A percentile compares a stretch with the other conserved stretches of the same genome.
Evolutionary conservation across 2,888 invertebrate genomes (phyloP).

Genomic region (Erpobdella octoculata): DNA sequence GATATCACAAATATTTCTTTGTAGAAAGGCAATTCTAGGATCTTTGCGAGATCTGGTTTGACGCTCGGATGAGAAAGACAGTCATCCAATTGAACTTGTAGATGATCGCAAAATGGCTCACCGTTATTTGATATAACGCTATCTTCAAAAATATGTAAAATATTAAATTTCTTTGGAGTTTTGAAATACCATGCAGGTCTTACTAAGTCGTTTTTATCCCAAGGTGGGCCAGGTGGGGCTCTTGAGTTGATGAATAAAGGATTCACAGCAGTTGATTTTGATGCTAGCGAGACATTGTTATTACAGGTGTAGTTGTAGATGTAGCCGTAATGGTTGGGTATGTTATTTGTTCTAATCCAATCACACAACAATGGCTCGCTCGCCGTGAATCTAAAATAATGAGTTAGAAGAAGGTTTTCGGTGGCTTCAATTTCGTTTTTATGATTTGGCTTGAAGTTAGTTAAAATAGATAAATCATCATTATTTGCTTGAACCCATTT

Average conservation of each 20-base stretch:
- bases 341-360: background rate
- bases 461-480: too few species aligned
- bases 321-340: background rate
- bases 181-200: background rate
- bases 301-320: conserved; percentile 8
- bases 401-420: too few species aligned
- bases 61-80: background rate
- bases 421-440: too few species aligned
- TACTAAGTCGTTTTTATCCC: background rate
- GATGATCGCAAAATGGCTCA: background rate
- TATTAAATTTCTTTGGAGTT: background rate
- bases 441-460: too few species aligned
- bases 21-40: conserved; percentile 23
- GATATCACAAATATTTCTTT: conserved; percentile 36
- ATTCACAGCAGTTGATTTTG: background rate
- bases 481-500: too few species aligned
- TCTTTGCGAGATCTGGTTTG: background rate
- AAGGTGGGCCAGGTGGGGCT: too few species aligned
- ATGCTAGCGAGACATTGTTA: background rate
- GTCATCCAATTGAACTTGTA: background rate
- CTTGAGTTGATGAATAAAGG: background rate
- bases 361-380: background rate
- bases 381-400: background rate
- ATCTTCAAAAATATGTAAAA: background rate
- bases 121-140: background rate